Base-by-base conservation (phyloP, 2,113 vertebrate genomes). In the Cyanoliseus patagonus region DNA sequence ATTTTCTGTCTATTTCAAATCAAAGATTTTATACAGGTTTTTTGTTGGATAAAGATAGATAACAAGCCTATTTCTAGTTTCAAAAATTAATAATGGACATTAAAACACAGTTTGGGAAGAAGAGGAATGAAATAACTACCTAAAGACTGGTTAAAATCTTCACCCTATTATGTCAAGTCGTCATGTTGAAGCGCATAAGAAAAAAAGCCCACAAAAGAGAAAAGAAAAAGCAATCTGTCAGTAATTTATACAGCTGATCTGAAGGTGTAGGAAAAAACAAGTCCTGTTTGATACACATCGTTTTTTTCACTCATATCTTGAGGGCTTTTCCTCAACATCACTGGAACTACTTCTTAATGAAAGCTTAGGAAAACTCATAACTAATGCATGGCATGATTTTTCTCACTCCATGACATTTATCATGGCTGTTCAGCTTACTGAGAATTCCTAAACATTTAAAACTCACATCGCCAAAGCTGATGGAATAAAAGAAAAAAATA, bases 171-270 rank as follows among this genome's bases (percentile, higher is more conserved):
- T 15, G 52, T 92, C 93, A 92, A 91, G 37, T 51, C 91, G 81
- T 77, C 84, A 80, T 18, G 44, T 30, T 73, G 67, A 94, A 95
- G 89, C 0, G 14, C 11, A 51, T 5, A 57, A 31, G 1, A 33
- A 61, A 69, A 49, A 59, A n/a, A 57, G 55, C 19, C 55, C 12
- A 70, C 28, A 72, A 64, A 81, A 86, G 16, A 35, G 16, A 84
- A 82, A 52, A 95, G 53, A 37, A 91, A 84, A 91, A 94, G 70
- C 19, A 69, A 33, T 37, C 31, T 83, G 87, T 62, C 82, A 80
- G 84, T 90, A 90, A 95, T 95, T 91, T 86, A 91, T 83, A 67
- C 67, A 94, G 77, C 8, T 62, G 28, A 77, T 83, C 52, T 87
- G 47, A 85, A 83, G 66, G 39, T 79, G 33, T 73, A 95, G 27